These are phyloP conservation scores for Lycorma delicatula DNA, from an alignment of 1,140 invertebrate species.

Conservation along the genomic window DNA sequence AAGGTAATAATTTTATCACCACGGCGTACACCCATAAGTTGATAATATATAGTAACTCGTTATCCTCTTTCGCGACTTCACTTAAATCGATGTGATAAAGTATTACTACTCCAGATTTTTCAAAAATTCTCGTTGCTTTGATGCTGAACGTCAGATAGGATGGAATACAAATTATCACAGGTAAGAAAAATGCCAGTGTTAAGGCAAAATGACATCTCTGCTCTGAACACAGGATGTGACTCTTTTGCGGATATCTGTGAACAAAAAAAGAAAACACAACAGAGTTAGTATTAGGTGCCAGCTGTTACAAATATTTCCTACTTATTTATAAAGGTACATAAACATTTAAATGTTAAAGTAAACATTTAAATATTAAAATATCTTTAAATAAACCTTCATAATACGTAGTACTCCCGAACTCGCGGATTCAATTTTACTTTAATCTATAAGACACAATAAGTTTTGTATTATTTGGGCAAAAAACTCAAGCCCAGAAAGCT, in stretches of 20 bases:
- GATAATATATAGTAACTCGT: slow-evolving; percentile 50
- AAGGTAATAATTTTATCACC: slow-evolving; percentile 76
- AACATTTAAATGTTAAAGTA: too few species aligned
- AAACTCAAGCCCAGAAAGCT: too few species aligned
- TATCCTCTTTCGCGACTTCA: slow-evolving; percentile 45
- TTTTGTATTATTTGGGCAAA: too few species aligned
- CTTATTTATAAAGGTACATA: too few species aligned
- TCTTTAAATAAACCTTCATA: too few species aligned
- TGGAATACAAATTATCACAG: slow-evolving; percentile 68
- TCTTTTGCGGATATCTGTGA: slow-evolving; percentile 51
- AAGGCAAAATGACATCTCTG: slow-evolving; percentile 63
- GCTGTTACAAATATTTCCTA: too few species aligned
- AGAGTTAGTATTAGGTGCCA: too few species aligned
- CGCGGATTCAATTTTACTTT: too few species aligned
- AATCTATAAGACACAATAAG: too few species aligned
- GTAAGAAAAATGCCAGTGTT: slow-evolving; percentile 57
- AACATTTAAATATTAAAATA: too few species aligned
- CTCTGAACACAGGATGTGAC: slow-evolving; percentile 53
- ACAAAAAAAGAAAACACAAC: slow-evolving; percentile 2
- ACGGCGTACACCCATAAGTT: slow-evolving; percentile 85
- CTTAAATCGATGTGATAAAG: slow-evolving; percentile 55
- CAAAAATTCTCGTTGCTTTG: slow-evolving; percentile 37
- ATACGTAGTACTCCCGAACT: too few species aligned
- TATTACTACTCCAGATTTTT: slow-evolving; percentile 40
- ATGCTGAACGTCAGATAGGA: slow-evolving; percentile 63